These are phyloP conservation scores for Tipula confusa DNA, from an alignment of 2,888 invertebrate species.

Conservation along the genomic window DNA sequence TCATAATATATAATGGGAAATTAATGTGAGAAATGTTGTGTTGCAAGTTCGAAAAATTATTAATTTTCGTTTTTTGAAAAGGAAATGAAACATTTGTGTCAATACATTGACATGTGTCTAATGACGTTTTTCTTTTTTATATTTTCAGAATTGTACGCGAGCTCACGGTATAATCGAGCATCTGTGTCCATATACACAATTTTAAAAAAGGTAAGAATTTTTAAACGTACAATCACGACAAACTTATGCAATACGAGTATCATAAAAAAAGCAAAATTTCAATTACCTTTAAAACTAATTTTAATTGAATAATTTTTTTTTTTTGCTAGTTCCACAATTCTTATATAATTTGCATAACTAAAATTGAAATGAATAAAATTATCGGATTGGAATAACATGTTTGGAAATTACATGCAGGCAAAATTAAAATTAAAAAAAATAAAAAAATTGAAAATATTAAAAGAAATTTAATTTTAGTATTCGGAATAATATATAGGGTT, in stretches of 20 bases:
- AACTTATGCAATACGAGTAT: slow-evolving; percentile 4
- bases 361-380: slow-evolving; percentile 20
- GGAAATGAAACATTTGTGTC: not conserved
- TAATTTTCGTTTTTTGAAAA: not conserved
- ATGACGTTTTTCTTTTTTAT: not conserved
- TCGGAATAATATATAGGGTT: not conserved
- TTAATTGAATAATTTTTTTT: slow-evolving; percentile 15
- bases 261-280: not conserved
- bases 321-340: slow-evolving; percentile 12
- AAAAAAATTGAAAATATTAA: not conserved
- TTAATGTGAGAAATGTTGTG: not conserved
- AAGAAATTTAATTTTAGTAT: not conserved
- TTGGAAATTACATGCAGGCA: slow-evolving; percentile 7
- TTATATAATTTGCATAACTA: slow-evolving; percentile 20
- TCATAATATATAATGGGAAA: not conserved
- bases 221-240: not conserved
- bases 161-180: not conserved
- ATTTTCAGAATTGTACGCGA: not conserved
- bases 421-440: no score
- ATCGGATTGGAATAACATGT: slow-evolving; percentile 12
- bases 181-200: not conserved
- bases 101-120: not conserved
- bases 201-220: not conserved
- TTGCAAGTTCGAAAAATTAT: not conserved
- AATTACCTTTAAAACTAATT: slow-evolving; percentile 25